These are phyloP conservation scores for Drosophila kambysellisi DNA, from an alignment of 2,888 invertebrate species.

Conservation along the genomic window DNA sequence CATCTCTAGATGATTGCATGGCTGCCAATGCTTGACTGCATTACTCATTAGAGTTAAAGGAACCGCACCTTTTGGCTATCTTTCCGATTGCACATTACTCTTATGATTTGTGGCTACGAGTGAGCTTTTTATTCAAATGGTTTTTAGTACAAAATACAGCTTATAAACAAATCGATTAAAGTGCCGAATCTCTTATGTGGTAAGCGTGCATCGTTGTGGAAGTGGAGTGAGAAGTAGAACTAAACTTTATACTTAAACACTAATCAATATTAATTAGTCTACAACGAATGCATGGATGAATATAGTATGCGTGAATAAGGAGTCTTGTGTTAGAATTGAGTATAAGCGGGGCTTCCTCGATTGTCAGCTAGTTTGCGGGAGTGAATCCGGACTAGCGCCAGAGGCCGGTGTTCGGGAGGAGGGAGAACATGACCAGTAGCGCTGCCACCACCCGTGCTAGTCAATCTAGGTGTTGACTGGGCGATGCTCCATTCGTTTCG, in stretches of 20 bases:
- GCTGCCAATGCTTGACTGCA: slow-evolving; percentile 25
- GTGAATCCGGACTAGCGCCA: slow-evolving; percentile 53
- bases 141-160: slow-evolving; percentile 43
- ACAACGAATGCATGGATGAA: slow-evolving; percentile 41
- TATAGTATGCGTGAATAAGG: slow-evolving; percentile 9
- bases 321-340: slow-evolving; percentile 20
- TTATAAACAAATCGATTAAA: slow-evolving; percentile 27
- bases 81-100: not conserved
- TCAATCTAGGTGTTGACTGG: slow-evolving; percentile 73
- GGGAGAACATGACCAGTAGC: slow-evolving; percentile 45
- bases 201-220: slow-evolving; percentile 9
- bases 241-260: slow-evolving; percentile 50
- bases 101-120: slow-evolving; percentile 18
- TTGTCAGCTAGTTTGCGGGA: slow-evolving; percentile 3
- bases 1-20: slow-evolving; percentile 24
- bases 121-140: slow-evolving; percentile 45
- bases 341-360: not conserved
- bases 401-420: slow-evolving; percentile 40
- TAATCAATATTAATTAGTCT: slow-evolving; percentile 68
- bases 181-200: slow-evolving; percentile 34
- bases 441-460: slow-evolving; percentile 80
- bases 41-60: slow-evolving; percentile 47
- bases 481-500: not conserved
- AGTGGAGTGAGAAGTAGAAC: slow-evolving; percentile 18
- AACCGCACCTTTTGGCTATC: too few relatives aligned